Evolutionary conservation across 2,888 invertebrate species (phyloP).

Genomic region (Prenolepis imparis): DNA sequence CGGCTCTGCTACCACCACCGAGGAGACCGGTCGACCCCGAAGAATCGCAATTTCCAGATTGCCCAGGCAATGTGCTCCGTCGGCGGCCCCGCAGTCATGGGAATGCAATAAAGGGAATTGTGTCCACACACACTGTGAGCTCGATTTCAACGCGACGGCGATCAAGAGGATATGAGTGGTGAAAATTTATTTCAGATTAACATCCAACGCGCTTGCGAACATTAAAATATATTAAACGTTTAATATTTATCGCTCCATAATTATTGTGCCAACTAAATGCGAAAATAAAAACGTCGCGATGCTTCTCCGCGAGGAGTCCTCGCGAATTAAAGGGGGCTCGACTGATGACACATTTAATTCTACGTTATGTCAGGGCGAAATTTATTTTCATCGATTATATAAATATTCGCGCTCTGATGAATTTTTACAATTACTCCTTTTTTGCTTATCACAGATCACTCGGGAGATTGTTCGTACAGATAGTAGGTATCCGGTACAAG

Average conservation of each 20-base stretch:
- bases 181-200: neutral
- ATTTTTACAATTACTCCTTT: neutral
- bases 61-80: constrained; percentile 28
- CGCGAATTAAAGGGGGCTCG: neutral
- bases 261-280: neutral
- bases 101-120: constrained; percentile 32
- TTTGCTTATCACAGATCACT: neutral
- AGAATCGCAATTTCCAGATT: constrained; percentile 77
- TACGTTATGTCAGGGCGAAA: neutral
- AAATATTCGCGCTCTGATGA: neutral
- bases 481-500: neutral
- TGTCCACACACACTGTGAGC: constrained; percentile 16
- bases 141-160: constrained; percentile 1
- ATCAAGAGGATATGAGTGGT: neutral
- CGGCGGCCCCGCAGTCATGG: constrained; percentile 15
- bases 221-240: constrained; percentile 9
- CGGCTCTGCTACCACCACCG: constrained; percentile 41
- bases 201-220: neutral
- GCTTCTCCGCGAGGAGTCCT: neutral
- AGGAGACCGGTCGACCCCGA: constrained; percentile 66
- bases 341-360: neutral
- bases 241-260: neutral
- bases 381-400: neutral
- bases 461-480: neutral
- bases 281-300: neutral